A percentile compares a stretch with the other conserved stretches of the same genome.
These are phyloP conservation scores for Hypsopygia costalis DNA, from an alignment of 2,888 invertebrate species.

Conservation along the genomic window DNA sequence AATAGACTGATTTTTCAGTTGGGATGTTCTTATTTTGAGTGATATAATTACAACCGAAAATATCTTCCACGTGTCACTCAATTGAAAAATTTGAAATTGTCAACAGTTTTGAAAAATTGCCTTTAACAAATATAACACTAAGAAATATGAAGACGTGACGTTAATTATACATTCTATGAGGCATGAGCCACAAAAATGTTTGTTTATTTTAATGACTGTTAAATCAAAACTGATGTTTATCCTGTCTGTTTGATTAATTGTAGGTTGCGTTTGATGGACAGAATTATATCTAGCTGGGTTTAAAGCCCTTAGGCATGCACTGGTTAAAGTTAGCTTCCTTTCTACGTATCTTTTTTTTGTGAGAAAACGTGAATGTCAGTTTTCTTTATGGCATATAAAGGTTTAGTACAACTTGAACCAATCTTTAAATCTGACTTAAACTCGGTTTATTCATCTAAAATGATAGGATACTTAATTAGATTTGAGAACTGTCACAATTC, in stretches of 20 bases:
- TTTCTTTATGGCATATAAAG: too few relatives aligned
- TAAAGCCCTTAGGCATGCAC: conserved; percentile 38
- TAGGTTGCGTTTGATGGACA: conserved; percentile 40
- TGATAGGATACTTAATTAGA: too few relatives aligned
- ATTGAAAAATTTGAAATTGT: conserved; percentile 14
- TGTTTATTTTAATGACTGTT: conserved; percentile 61
- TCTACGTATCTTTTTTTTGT: too few relatives aligned
- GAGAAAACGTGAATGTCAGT: too few relatives aligned
- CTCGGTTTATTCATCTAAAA: too few relatives aligned
- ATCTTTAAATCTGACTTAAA: too few relatives aligned
- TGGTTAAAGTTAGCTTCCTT: conserved; percentile 6
- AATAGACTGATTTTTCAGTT: too few relatives aligned
- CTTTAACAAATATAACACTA: conserved; percentile 13
- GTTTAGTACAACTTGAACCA: too few relatives aligned
- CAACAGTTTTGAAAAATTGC: conserved; percentile 30
- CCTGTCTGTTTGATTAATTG: conserved; percentile 60
- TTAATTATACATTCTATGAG: conserved; percentile 48
- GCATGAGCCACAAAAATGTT: conserved; percentile 45
- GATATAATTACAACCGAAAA: conserved; percentile 2
- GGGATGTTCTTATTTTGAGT: too few relatives aligned
- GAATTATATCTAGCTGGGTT: conserved; percentile 26
- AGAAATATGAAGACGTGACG: conserved; percentile 55
- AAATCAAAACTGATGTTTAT: conserved; percentile 64
- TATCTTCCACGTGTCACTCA: conserved; percentile 3
- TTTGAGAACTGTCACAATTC: too few relatives aligned